These are phyloP conservation scores for Stomatorhinus ivindoensis DNA, from an alignment of 2,113 vertebrate genomes.

Conservation along the genomic window DNA sequence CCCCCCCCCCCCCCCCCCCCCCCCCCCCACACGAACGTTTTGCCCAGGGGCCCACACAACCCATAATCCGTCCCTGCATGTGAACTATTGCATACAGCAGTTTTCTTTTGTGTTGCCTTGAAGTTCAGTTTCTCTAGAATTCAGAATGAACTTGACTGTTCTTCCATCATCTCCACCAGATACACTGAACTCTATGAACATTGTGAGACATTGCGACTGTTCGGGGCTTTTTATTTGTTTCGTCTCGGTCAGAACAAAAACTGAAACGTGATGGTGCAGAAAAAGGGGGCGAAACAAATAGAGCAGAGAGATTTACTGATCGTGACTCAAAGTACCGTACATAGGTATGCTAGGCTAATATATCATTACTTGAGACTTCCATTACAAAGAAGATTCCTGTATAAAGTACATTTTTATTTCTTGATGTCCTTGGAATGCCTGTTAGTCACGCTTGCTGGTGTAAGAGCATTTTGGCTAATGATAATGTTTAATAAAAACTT, in stretches of 20 bases:
- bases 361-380: not conserved
- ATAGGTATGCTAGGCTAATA: not conserved
- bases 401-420: conserved; percentile 36
- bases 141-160: not conserved
- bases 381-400: conserved; percentile 34
- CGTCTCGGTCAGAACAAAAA: not conserved
- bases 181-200: not conserved
- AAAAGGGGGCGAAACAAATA: not conserved
- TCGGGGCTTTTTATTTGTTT: not conserved
- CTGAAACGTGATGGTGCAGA: not conserved
- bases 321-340: not conserved
- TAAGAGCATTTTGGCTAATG: conserved; percentile 7
- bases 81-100: not conserved
- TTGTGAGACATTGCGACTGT: not conserved
- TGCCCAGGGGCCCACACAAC: too few species aligned
- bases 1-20: too few species aligned
- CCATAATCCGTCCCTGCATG: too few species aligned
- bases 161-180: not conserved
- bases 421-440: conserved; percentile 33
- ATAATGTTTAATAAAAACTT: conserved; percentile 15
- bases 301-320: not conserved
- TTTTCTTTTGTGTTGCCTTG: not conserved
- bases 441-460: conserved; percentile 15
- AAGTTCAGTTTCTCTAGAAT: not conserved
- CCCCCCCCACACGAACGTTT: too few species aligned